Percentiles rank a stretch among this genome's conserved stretches.
These are phyloP conservation scores for Camponotus fellah DNA, from an alignment of 2,888 invertebrate genomes.

Conservation along the genomic window DNA sequence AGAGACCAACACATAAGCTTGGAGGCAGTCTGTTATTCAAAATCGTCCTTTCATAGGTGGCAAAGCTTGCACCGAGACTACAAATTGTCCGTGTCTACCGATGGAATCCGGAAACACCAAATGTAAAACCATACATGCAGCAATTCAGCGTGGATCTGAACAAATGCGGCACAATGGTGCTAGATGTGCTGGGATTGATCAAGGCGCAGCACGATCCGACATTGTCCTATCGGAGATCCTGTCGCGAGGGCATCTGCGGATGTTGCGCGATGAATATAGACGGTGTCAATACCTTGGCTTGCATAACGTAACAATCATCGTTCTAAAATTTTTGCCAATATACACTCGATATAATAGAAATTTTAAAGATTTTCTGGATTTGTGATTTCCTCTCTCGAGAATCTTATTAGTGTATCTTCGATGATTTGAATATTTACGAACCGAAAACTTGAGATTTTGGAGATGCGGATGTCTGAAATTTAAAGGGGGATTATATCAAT, in stretches of 20 bases:
- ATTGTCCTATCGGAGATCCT: conserved; percentile 89
- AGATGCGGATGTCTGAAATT: conserved; percentile 14
- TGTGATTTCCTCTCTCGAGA: not conserved
- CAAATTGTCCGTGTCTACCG: conserved; percentile 86
- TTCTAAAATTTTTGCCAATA: not conserved
- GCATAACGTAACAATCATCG: conserved; percentile 77
- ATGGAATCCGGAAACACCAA: conserved; percentile 87
- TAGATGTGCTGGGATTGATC: conserved; percentile 89
- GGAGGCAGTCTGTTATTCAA: not conserved
- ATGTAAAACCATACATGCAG: conserved; percentile 87
- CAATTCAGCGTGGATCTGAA: conserved; percentile 90
- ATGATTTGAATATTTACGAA: not conserved
- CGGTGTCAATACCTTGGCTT: conserved; percentile 89
- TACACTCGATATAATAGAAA: not conserved
- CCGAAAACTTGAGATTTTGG: not conserved
- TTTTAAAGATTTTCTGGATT: not conserved
- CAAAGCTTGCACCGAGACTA: conserved; percentile 39
- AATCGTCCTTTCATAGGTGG: not conserved
- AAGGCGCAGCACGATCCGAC: conserved; percentile 89
- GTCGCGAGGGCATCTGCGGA: conserved; percentile 90
- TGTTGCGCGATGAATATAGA: conserved; percentile 90
- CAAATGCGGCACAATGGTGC: conserved; percentile 87
- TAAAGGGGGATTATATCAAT: not conserved
- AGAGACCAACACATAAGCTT: not conserved
- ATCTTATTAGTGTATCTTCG: not conserved